Evolutionary conservation across 2,888 invertebrate species (phyloP).

Genomic region (Eupelmus urozonus): DNA sequence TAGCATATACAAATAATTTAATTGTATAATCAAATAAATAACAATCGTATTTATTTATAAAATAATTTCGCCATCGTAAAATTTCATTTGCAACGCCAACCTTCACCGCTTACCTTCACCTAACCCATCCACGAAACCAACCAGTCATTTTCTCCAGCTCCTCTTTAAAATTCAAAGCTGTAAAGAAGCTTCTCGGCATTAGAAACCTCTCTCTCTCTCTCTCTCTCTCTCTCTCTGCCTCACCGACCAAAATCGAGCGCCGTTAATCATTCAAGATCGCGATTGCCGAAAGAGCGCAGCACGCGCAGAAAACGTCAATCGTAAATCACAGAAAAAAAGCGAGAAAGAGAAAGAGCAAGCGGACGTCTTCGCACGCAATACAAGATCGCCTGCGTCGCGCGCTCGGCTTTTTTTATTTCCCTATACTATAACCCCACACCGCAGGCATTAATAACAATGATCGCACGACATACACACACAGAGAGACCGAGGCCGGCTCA

Average conservation of each 20-base stretch:
- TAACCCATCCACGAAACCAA: no score
- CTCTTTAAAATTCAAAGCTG: constrained; percentile 35
- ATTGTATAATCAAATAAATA: no score
- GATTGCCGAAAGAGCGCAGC: constrained; percentile 42
- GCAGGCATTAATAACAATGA: constrained; percentile 31
- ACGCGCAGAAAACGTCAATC: constrained; percentile 30
- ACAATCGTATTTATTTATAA: no score
- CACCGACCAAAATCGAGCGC: constrained; percentile 32
- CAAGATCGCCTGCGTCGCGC: constrained; percentile 11
- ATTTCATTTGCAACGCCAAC: no score
- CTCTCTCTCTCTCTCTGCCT: no score
- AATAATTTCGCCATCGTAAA: no score
- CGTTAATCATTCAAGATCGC: constrained; percentile 53
- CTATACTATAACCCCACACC: no score
- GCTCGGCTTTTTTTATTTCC: neutral
- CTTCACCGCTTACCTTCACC: no score
- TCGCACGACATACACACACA: neutral
- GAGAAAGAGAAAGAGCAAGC: neutral
- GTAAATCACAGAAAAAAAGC: constrained; percentile 28
- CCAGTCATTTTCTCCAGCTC: no score
- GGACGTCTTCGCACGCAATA: constrained; percentile 24
- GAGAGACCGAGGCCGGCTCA: no score
- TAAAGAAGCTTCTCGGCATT: constrained; percentile 17
- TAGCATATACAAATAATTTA: no score
- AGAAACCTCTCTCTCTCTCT: no score